phyloP scores from a whole-genome alignment of 2,888 invertebrate species.

The Chesias legatella region DNA sequence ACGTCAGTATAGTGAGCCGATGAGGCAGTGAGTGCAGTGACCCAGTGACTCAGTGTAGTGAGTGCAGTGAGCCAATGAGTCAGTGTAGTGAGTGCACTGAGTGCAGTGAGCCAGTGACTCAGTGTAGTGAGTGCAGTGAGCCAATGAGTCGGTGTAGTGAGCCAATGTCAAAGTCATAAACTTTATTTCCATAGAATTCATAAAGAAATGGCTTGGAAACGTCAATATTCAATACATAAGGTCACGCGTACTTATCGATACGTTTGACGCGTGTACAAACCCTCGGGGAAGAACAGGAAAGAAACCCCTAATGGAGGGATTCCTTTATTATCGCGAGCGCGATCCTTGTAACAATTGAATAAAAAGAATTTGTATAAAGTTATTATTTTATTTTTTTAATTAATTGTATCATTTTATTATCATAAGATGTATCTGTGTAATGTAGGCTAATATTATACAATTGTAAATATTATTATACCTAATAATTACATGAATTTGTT shows the following conservation, averaged over 20 bases:
- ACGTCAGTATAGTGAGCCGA: background rate
- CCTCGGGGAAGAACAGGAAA: too few species aligned
- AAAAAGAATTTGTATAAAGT: too few species aligned
- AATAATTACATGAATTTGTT: slow-evolving; percentile 6
- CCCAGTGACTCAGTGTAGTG: background rate
- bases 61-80: background rate
- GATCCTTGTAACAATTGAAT: too few species aligned
- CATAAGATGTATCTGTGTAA: background rate
- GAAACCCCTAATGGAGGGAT: too few species aligned
- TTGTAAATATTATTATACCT: slow-evolving; percentile 33
- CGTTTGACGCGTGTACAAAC: too few species aligned
- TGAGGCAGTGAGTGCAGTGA: background rate
- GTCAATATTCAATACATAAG: too few species aligned
- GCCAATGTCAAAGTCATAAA: background rate
- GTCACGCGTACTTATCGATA: too few species aligned
- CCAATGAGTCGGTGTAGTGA: background rate
- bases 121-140: background rate
- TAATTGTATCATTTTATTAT: background rate
- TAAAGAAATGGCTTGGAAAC: too few species aligned
- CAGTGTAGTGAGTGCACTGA: background rate
- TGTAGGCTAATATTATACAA: slow-evolving; percentile 35
- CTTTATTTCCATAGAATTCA: too few species aligned
- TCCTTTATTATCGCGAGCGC: too few species aligned
- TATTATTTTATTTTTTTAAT: too few species aligned
- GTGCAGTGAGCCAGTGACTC: background rate